Percentiles rank a stretch among this genome's conserved stretches.
phyloP scores from a whole-genome alignment of 2,888 invertebrate species.

The Noctua fimbriata region DNA sequence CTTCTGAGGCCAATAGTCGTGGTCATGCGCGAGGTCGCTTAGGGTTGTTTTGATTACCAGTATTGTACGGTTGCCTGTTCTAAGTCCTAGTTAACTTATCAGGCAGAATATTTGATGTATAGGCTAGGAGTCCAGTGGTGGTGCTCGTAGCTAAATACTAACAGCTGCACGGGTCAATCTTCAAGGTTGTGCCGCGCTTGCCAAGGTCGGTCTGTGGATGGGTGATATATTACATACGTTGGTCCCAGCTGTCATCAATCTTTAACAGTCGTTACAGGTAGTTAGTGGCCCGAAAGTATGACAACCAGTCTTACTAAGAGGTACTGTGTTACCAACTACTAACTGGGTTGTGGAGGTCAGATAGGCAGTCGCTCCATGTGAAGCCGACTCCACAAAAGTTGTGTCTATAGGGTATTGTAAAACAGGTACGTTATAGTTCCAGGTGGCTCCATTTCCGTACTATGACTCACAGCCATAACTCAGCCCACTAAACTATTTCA shows the following conservation, averaged over 20 bases:
- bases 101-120: background rate
- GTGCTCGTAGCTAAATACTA: too few species aligned
- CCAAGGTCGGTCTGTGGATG: too few species aligned
- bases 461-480: constrained; percentile 34
- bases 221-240: background rate
- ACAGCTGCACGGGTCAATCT: too few species aligned
- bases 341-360: background rate
- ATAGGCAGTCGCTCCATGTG: background rate
- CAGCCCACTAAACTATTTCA: constrained; percentile 31
- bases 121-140: too few species aligned
- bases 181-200: too few species aligned
- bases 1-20: too few species aligned
- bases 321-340: background rate
- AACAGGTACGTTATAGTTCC: background rate
- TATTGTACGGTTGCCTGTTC: too few species aligned
- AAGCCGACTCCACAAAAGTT: background rate
- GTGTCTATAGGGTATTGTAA: background rate
- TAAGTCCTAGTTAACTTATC: background rate
- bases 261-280: background rate
- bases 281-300: background rate
- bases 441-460: background rate
- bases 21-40: too few species aligned
- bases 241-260: too few species aligned
- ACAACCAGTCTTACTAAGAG: background rate
- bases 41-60: too few species aligned